Percentiles rank a stretch among this genome's conserved stretches.
Conservation (phyloP, 2,888 invertebrate genomes). For the Phrixothrix hirtus region DNA sequence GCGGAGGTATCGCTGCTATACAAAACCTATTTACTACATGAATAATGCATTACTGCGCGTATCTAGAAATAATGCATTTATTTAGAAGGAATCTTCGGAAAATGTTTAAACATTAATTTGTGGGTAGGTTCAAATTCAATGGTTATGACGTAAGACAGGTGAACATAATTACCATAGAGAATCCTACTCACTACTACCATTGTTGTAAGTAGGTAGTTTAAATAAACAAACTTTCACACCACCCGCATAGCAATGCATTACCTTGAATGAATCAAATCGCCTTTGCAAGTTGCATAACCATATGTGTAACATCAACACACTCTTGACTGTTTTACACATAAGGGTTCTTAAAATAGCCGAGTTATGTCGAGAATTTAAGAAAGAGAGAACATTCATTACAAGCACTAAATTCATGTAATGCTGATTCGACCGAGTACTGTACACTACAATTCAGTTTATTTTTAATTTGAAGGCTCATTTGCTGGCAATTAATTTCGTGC, state of each 20-base stretch:
- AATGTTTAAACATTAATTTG: too few relatives aligned
- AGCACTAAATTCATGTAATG: conserved; percentile 12
- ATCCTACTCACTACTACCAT: conserved; percentile 9
- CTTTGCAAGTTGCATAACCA: conserved; percentile 34
- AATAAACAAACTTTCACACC: conserved; percentile 29
- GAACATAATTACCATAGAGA: conserved; percentile 6
- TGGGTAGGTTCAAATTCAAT: not conserved
- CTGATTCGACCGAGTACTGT: conserved; percentile 23
- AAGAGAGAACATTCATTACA: conserved; percentile 19
- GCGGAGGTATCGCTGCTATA: too few relatives aligned
- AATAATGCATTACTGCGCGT: too few relatives aligned
- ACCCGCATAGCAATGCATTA: conserved; percentile 35
- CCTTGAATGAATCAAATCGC: conserved; percentile 32
- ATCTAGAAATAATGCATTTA: too few relatives aligned
- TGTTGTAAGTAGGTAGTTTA: conserved; percentile 15
- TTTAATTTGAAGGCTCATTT: conserved; percentile 28
- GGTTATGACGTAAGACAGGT: conserved; percentile 15
- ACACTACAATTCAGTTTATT: conserved; percentile 20
- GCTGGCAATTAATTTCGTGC: conserved; percentile 21
- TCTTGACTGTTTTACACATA: conserved; percentile 22
- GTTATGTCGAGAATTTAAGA: conserved; percentile 29
- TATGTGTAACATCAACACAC: conserved; percentile 33
- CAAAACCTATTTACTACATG: too few relatives aligned
- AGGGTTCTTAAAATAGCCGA: conserved; percentile 24
- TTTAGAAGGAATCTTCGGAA: too few relatives aligned